Evolutionary conservation across 2,888 invertebrate genomes (phyloP).

Genomic region (Eulithis testata): DNA sequence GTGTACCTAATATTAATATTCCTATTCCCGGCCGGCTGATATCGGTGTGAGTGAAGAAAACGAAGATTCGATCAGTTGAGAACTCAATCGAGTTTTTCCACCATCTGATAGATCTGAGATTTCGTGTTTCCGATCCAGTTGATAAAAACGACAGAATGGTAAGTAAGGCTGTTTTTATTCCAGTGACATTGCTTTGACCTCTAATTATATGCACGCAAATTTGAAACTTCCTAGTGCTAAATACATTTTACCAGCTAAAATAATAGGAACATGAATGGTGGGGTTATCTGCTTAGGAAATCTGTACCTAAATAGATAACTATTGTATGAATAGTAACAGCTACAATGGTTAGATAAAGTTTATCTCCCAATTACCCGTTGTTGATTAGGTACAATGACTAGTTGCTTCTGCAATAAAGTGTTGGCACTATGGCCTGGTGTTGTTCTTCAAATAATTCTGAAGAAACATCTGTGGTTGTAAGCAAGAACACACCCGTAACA

Average conservation of each 20-base stretch:
- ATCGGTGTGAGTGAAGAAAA: not conserved
- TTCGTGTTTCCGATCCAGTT: conserved; percentile 7
- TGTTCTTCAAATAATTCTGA: conserved; percentile 44
- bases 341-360: conserved; percentile 22
- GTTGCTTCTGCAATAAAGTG: conserved; percentile 19
- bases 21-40: conserved; percentile 18
- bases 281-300: conserved; percentile 6
- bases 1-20: not conserved
- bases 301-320: conserved; percentile 3
- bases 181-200: conserved; percentile 79
- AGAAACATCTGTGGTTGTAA: conserved; percentile 41
- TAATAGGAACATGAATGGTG: not conserved
- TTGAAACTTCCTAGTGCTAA: not conserved
- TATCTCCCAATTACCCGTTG: conserved; percentile 20
- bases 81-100: conserved; percentile 11
- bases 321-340: not conserved
- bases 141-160: conserved; percentile 58
- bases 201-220: conserved; percentile 33
- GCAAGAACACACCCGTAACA: conserved; percentile 35
- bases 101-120: conserved; percentile 13
- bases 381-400: conserved; percentile 22
- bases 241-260: not conserved
- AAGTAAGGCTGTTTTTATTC: conserved; percentile 50
- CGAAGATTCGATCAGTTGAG: conserved; percentile 4
- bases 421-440: conserved; percentile 52